Conservation (phyloP, 2,113 vertebrate species). For the Pimephales promelas region DNA sequence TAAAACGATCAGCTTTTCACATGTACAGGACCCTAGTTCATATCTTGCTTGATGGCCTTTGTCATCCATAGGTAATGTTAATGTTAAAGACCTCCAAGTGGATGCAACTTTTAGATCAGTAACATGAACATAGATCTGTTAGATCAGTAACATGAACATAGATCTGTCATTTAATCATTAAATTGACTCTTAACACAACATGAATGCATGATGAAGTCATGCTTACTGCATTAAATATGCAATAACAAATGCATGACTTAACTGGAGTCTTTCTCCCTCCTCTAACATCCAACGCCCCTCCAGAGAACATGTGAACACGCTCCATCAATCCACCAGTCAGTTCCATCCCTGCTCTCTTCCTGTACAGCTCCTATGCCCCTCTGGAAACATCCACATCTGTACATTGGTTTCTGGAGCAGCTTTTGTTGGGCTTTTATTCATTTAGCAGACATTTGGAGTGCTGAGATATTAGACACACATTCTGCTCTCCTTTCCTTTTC, state of each 20-base stretch:
- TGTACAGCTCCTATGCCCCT: conserved; percentile 63
- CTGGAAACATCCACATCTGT: conserved; percentile 78
- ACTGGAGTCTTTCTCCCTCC: conserved; percentile 47
- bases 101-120: not conserved
- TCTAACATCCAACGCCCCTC: conserved; percentile 65
- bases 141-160: not conserved
- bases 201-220: not conserved
- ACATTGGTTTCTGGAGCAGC: conserved; percentile 65
- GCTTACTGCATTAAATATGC: not conserved
- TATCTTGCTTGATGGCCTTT: not conserved
- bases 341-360: conserved; percentile 46
- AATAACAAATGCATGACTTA: conserved; percentile 25
- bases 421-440: conserved; percentile 66
- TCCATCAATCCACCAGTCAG: conserved; percentile 61
- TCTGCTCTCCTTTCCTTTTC: not conserved
- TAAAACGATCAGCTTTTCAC: not conserved
- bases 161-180: not conserved
- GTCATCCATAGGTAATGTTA: not conserved
- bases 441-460: conserved; percentile 54
- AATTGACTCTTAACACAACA: not conserved
- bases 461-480: conserved; percentile 24
- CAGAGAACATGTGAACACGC: conserved; percentile 69
- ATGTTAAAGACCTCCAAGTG: not conserved
- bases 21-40: not conserved
- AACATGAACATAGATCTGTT: not conserved